Base-by-base conservation (phyloP, 2,888 invertebrate species). In the Macrosoma leucophasiata region DNA sequence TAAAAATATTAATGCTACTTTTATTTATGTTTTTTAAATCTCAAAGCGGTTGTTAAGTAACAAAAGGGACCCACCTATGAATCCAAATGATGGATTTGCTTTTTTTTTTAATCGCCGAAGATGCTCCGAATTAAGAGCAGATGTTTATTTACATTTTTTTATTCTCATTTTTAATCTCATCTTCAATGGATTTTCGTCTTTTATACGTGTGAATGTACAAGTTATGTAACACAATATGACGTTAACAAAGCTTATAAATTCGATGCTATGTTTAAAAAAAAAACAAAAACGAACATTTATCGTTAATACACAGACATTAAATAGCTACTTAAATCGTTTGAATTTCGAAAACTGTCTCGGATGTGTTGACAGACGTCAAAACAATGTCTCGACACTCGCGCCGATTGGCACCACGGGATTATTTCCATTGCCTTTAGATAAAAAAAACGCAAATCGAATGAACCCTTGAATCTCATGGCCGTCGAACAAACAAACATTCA, bases 401-500 rank as follows among this genome's bases (percentile, higher is more conserved):
- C n/a, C n/a, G n/a, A n/a, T n/a, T n/a, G n/a, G n/a, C n/a, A n/a
- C n/a, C n/a, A n/a, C n/a, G n/a, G n/a, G n/a, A n/a, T n/a, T n/a
- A n/a, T n/a, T n/a, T n/a, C n/a, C n/a, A n/a, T n/a, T n/a, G n/a
- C n/a, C n/a, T n/a, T n/a, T n/a, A n/a, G n/a, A n/a, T n/a, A n/a
- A n/a, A n/a, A n/a, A n/a, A n/a, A n/a, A n/a, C n/a, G n/a, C n/a
- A n/a, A n/a, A n/a, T n/a, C n/a, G n/a, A n/a, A n/a, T 62, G 58
- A 63, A 62, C 66, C 68, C 69, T 60, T 50, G 46, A 55, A 52
- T 60, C 66, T 52, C 66, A 61, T 55, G 62, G 55, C 56, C 58
- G 52, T 52, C 47, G 46, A 49, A 52, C 55, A 70, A 66, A 71
- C 62, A 74, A 62, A 60, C 64, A 62, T 43, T 52, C 52, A 53